phyloP scores from a whole-genome alignment of 1,140 invertebrate species.

The Triops longicaudatus region DNA sequence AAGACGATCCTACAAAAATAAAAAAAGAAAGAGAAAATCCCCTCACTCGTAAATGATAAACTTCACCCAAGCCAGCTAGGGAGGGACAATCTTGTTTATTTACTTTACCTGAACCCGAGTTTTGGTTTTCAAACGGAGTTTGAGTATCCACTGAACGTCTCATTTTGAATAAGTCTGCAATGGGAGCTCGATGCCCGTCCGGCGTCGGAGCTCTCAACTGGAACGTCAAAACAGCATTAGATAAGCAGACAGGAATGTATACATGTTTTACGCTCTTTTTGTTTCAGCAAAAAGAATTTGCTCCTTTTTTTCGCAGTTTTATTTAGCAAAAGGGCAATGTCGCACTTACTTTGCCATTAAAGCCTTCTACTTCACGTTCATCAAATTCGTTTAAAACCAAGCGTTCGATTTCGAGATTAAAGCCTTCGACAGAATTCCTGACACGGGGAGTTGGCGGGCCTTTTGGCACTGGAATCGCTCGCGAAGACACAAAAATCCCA shows the following conservation, averaged over 20 bases:
- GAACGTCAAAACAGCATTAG: slow-evolving; percentile 27
- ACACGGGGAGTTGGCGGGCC: slow-evolving; percentile 50
- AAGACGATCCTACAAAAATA: slow-evolving; percentile 43
- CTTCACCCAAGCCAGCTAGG: slow-evolving; percentile 42
- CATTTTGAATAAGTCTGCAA: slow-evolving; percentile 56
- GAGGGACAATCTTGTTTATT: slow-evolving; percentile 31
- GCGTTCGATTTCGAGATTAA: slow-evolving; percentile 74
- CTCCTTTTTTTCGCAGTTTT: background rate
- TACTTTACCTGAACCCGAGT: slow-evolving; percentile 11
- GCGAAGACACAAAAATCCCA: slow-evolving; percentile 33
- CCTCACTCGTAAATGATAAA: slow-evolving; percentile 39
- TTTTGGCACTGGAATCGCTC: slow-evolving; percentile 47
- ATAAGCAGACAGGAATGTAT: slow-evolving; percentile 19
- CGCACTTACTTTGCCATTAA: background rate
- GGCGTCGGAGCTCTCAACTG: slow-evolving; percentile 51
- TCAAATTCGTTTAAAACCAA: slow-evolving; percentile 49
- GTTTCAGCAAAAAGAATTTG: too few relatives aligned
- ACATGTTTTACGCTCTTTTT: background rate
- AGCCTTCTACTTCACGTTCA: slow-evolving; percentile 37
- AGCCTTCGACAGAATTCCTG: slow-evolving; percentile 70
- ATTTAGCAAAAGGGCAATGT: too few relatives aligned
- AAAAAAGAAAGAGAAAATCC: background rate
- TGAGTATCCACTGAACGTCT: slow-evolving; percentile 72
- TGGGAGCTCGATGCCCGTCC: slow-evolving; percentile 71
- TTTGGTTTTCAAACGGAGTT: slow-evolving; percentile 47